These are phyloP conservation scores for Eolophus roseicapilla DNA, from an alignment of 2,113 vertebrate species.

Conservation along the genomic window DNA sequence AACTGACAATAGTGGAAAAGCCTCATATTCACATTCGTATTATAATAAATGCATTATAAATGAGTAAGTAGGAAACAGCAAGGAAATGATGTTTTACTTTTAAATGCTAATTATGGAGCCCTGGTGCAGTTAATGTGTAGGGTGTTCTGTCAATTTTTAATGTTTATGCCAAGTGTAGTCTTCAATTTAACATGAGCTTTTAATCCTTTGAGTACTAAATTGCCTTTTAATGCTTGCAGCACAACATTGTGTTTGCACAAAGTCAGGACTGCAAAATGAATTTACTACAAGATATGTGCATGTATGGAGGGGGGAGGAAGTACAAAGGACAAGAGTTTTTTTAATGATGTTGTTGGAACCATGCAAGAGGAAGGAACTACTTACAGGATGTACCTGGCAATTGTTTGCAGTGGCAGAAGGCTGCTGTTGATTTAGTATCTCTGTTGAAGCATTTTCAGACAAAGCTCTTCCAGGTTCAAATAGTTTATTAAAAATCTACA, in stretches of 20 bases:
- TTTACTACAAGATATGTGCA: slow-evolving; percentile 74
- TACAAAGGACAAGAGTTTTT: not conserved
- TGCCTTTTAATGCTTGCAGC: slow-evolving; percentile 93
- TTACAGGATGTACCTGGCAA: slow-evolving; percentile 37
- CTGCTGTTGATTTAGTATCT: slow-evolving; percentile 16
- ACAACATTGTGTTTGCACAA: slow-evolving; percentile 88
- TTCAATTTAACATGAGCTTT: slow-evolving; percentile 98
- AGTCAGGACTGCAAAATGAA: slow-evolving; percentile 91
- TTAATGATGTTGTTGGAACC: slow-evolving; percentile 21
- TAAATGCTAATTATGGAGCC: slow-evolving; percentile 87
- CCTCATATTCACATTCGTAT: slow-evolving; percentile 71
- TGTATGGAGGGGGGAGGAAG: slow-evolving; percentile 34
- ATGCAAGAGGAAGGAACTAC: not conserved
- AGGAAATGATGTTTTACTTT: slow-evolving; percentile 88
- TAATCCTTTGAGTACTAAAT: slow-evolving; percentile 96
- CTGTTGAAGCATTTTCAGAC: not conserved
- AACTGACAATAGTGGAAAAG: slow-evolving; percentile 65
- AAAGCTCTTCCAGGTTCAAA: not conserved
- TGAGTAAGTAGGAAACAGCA: slow-evolving; percentile 84
- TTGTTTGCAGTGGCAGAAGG: slow-evolving; percentile 23
- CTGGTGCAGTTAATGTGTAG: slow-evolving; percentile 88
- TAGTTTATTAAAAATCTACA: not conserved
- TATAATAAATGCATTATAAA: slow-evolving; percentile 87
- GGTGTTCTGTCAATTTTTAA: slow-evolving; percentile 95
- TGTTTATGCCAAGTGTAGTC: slow-evolving; percentile 93